Conservation (phyloP, 2,888 invertebrate species). For the Tetragonula carbonaria region DNA sequence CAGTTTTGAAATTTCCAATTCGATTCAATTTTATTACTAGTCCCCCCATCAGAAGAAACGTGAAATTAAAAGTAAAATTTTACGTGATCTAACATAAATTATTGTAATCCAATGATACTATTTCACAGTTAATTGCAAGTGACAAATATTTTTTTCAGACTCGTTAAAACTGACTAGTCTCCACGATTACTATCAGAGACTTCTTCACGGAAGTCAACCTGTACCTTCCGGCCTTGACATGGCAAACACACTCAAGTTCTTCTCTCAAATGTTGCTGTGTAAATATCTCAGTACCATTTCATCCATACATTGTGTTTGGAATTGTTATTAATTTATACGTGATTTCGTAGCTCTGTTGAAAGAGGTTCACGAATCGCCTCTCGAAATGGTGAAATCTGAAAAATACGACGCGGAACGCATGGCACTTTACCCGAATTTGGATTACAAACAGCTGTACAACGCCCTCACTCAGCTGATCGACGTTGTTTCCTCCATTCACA, state of each 20-base stretch:
- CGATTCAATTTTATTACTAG: no score
- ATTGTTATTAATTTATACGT: background rate
- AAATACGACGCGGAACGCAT: constrained; percentile 94
- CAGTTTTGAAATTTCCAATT: no score
- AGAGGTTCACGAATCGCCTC: constrained; percentile 97
- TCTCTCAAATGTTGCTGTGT: constrained; percentile 98
- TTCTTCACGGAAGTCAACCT: constrained; percentile 95
- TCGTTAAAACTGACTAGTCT: constrained; percentile 98
- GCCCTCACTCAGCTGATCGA: constrained; percentile 95
- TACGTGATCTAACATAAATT: no score
- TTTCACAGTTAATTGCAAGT: no score
- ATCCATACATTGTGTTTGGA: no score
- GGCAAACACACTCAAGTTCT: constrained; percentile 98
- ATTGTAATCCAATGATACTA: no score
- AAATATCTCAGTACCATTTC: constrained; percentile 82
- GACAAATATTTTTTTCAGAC: constrained; percentile 82
- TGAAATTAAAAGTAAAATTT: no score
- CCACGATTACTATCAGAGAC: constrained; percentile 97
- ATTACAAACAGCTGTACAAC: constrained; percentile 98
- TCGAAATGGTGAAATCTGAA: constrained; percentile 95
- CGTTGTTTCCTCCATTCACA: constrained; percentile 95
- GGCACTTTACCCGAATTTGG: constrained; percentile 97
- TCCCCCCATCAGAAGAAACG: no score
- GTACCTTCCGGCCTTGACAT: constrained; percentile 98
- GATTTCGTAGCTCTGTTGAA: constrained; percentile 94